A percentile compares a stretch with the other conserved stretches of the same genome.
Evolutionary conservation across 2,888 invertebrate genomes (phyloP).

Genomic region (Agelastica alni): DNA sequence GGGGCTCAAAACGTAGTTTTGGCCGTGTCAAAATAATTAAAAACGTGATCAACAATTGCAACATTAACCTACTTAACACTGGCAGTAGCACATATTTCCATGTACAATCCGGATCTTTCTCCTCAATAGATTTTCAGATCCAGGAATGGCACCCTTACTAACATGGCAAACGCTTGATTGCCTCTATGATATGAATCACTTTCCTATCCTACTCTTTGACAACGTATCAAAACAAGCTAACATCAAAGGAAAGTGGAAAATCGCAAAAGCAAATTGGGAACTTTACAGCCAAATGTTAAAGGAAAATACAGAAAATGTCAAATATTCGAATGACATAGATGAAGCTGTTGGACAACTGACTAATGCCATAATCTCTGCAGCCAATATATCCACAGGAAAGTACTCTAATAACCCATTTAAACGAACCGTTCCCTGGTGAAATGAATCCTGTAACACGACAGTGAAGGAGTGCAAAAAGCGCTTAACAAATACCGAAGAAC

Average conservation of each 20-base stretch:
- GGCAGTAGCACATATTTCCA: constrained; percentile 16
- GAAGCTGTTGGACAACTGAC: too few relatives aligned
- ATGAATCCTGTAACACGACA: not conserved
- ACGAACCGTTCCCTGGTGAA: constrained; percentile 2
- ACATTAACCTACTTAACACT: constrained; percentile 10
- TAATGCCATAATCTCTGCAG: too few relatives aligned
- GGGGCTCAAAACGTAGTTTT: constrained; percentile 8
- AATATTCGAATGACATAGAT: too few relatives aligned
- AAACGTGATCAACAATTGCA: constrained; percentile 1
- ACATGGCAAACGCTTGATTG: constrained; percentile 7
- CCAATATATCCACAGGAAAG: not conserved
- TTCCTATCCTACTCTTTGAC: constrained; percentile 8
- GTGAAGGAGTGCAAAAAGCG: constrained; percentile 4
- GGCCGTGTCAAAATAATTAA: constrained; percentile 12
- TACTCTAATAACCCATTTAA: not conserved
- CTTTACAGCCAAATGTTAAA: not conserved
- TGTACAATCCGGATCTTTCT: constrained; percentile 7
- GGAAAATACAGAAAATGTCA: not conserved
- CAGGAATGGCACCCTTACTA: not conserved
- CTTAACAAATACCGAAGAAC: not conserved
- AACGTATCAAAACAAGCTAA: constrained; percentile 1
- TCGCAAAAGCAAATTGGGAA: constrained; percentile 1
- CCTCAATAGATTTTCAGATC: constrained; percentile 7
- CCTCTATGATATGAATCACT: constrained; percentile 6
- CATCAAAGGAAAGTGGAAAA: constrained; percentile 7